These are phyloP conservation scores for Polypedilum vanderplanki DNA, from an alignment of 1,140 invertebrate genomes.

Conservation along the genomic window DNA sequence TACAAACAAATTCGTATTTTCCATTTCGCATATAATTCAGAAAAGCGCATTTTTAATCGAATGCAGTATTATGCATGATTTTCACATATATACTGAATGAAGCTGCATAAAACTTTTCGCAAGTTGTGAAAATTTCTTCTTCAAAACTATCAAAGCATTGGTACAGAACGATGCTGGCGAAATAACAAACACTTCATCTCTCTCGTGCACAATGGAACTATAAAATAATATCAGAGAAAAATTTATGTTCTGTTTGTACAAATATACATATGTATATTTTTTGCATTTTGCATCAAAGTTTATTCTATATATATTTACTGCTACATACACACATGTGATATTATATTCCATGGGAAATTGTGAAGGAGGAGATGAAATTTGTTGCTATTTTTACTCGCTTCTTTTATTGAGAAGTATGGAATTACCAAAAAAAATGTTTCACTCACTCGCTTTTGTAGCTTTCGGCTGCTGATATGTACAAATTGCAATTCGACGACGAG, in stretches of 20 bases:
- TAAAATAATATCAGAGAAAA: constrained; percentile 5
- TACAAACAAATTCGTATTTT: too few species aligned
- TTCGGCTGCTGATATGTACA: neutral
- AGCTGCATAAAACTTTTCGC: too few species aligned
- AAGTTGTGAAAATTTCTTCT: neutral
- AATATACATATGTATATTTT: neutral
- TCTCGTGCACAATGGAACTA: constrained; percentile 3
- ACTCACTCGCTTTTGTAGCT: neutral
- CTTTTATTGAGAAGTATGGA: neutral
- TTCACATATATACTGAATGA: neutral
- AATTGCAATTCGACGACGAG: constrained; percentile 10
- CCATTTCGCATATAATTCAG: neutral
- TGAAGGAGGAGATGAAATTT: neutral
- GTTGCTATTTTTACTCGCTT: neutral
- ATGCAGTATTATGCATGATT: constrained; percentile 13
- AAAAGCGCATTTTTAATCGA: neutral
- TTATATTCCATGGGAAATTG: constrained; percentile 2
- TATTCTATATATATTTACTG: neutral
- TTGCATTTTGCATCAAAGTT: constrained; percentile 13
- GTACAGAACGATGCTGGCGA: neutral
- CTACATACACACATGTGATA: neutral
- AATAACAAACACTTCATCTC: constrained; percentile 6
- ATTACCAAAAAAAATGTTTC: neutral
- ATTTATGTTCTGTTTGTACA: constrained; percentile 13
- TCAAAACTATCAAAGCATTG: neutral